A percentile compares a stretch with the other conserved stretches of the same genome.
Evolutionary conservation across 2,113 vertebrate species (phyloP).

Genomic region (Beaufortia kweichowensis): DNA sequence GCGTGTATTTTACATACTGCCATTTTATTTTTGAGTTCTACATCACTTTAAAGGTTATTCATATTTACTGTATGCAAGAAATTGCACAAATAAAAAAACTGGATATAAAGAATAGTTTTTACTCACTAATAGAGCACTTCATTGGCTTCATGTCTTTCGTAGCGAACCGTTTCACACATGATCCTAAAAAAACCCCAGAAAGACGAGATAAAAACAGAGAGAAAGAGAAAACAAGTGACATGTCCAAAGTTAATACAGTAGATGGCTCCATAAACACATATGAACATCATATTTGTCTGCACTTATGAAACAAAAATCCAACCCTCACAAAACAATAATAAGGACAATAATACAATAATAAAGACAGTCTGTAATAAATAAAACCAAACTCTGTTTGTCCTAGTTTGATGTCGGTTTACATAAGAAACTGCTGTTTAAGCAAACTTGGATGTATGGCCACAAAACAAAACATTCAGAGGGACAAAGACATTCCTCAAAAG

Average conservation of each 20-base stretch:
- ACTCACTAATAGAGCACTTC: constrained; percentile 99
- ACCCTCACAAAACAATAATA: not conserved
- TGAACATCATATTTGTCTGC: not conserved
- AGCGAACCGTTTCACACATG: constrained; percentile 97
- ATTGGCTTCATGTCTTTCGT: constrained; percentile 96
- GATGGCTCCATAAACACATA: constrained; percentile 15
- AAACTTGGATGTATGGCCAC: constrained; percentile 16
- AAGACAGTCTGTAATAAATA: not conserved
- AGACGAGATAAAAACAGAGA: constrained; percentile 28
- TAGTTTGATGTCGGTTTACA: constrained; percentile 5
- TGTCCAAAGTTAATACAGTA: constrained; percentile 23
- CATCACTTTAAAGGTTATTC: no score
- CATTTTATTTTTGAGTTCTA: no score
- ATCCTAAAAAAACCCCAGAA: constrained; percentile 77
- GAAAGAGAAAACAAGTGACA: constrained; percentile 7
- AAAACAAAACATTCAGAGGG: constrained; percentile 56
- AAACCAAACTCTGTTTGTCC: not conserved
- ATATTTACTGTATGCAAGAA: no score
- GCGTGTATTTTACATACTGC: not conserved
- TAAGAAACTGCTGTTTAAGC: constrained; percentile 14
- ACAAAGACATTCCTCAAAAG: constrained; percentile 50
- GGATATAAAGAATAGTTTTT: constrained; percentile 5
- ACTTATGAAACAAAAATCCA: constrained; percentile 1
- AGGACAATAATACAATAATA: not conserved
- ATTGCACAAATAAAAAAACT: no score